These are phyloP conservation scores for Plebejus argus DNA, from an alignment of 2,888 invertebrate species.

Conservation along the genomic window DNA sequence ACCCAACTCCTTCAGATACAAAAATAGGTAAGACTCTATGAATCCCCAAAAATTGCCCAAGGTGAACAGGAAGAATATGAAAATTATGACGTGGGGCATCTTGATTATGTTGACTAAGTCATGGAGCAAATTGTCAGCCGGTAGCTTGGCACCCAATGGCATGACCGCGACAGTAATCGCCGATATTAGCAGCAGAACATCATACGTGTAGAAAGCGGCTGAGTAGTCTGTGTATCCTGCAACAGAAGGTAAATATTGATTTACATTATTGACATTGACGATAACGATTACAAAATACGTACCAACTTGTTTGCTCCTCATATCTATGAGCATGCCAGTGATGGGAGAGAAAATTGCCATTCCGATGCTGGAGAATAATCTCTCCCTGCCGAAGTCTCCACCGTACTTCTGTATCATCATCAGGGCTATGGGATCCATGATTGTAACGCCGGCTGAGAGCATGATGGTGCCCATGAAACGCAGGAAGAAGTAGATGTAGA, in stretches of 20 bases:
- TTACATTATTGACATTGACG: constrained; percentile 61
- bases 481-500: constrained; percentile 91
- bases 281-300: constrained; percentile 68
- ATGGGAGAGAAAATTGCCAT: constrained; percentile 92
- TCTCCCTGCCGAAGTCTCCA: constrained; percentile 90
- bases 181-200: constrained; percentile 86
- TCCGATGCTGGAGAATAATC: constrained; percentile 89
- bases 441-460: constrained; percentile 91
- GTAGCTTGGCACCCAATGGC: constrained; percentile 89
- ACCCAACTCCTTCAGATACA: constrained; percentile 91
- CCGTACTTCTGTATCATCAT: constrained; percentile 92
- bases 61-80: constrained; percentile 90
- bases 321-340: constrained; percentile 89
- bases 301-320: constrained; percentile 82
- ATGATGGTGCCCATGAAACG: constrained; percentile 90
- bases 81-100: constrained; percentile 89
- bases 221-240: constrained; percentile 91
- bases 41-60: constrained; percentile 94
- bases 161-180: constrained; percentile 88
- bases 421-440: constrained; percentile 93
- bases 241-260: constrained; percentile 63
- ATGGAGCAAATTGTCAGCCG: constrained; percentile 88
- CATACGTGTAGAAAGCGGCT: constrained; percentile 92
- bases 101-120: constrained; percentile 88
- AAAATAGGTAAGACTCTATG: constrained; percentile 93